phyloP scores from a whole-genome alignment of 2,888 invertebrate genomes.

The Hypsopygia costalis region DNA sequence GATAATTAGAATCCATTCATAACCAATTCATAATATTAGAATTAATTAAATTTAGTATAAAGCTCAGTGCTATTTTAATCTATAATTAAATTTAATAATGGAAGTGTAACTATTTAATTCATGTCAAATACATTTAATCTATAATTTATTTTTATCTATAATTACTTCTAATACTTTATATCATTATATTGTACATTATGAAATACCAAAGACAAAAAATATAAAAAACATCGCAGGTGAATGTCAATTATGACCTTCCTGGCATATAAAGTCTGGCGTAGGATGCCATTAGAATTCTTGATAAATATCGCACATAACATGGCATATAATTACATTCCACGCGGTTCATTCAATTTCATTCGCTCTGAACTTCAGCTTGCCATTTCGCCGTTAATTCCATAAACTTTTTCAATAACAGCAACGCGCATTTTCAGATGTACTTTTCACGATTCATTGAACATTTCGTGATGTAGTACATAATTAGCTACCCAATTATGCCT shows the following conservation, averaged over 20 bases:
- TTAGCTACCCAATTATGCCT: too few relatives aligned
- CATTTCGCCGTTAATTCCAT: background rate
- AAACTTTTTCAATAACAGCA: conserved; percentile 10
- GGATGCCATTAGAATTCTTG: background rate
- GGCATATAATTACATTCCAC: background rate
- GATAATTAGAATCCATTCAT: too few relatives aligned
- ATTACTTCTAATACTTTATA: too few relatives aligned
- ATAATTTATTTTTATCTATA: too few relatives aligned
- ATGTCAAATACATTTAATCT: too few relatives aligned
- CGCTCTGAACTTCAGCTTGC: background rate
- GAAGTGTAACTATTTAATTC: too few relatives aligned
- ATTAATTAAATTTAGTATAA: too few relatives aligned
- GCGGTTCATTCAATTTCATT: background rate
- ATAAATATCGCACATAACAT: background rate
- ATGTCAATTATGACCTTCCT: background rate
- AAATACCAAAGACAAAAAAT: background rate
- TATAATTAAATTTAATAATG: too few relatives aligned
- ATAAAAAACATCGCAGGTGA: background rate
- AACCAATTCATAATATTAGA: too few relatives aligned
- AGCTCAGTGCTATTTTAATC: too few relatives aligned
- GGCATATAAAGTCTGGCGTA: background rate
- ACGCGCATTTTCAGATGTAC: background rate
- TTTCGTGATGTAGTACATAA: background rate
- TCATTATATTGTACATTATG: too few relatives aligned
- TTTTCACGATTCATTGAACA: background rate